A percentile compares a stretch with the other conserved stretches of the same genome.
Conservation (phyloP, 2,113 vertebrate genomes). For the Budorcas taxicolor region DNA sequence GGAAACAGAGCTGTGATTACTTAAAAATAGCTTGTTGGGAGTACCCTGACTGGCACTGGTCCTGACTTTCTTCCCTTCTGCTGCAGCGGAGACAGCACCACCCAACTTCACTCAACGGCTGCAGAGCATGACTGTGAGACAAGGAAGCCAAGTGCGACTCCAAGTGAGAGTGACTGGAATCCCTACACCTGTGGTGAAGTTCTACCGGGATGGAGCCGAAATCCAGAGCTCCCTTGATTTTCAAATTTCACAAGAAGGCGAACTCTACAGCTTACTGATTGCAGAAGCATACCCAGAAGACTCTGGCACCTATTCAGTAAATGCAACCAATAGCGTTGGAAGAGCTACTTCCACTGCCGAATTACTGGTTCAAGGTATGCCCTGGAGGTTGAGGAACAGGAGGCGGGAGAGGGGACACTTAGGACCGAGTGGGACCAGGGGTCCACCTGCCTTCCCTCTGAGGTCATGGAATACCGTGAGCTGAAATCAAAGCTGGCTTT, state of each 20-base stretch:
- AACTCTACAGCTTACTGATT: constrained; percentile 96
- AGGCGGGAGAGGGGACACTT: neutral
- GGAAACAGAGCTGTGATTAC: neutral
- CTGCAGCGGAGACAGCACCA: constrained; percentile 90
- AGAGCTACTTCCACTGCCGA: constrained; percentile 97
- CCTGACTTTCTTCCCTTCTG: neutral
- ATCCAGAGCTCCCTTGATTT: constrained; percentile 98
- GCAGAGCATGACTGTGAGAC: constrained; percentile 92
- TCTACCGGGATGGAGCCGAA: constrained; percentile 98
- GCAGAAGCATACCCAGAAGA: constrained; percentile 95
- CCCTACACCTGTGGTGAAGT: constrained; percentile 97
- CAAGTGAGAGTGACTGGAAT: constrained; percentile 95
- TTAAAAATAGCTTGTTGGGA: constrained; percentile 1
- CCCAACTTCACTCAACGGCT: constrained; percentile 95
- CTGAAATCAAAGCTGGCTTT: neutral
- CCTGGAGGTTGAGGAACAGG: neutral
- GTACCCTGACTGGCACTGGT: neutral
- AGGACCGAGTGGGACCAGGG: fast-evolving
- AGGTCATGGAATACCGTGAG: neutral
- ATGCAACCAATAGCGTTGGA: constrained; percentile 94
- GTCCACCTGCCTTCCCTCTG: fast-evolving
- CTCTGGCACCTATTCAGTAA: constrained; percentile 97
- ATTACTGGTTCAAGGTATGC: constrained; percentile 92
- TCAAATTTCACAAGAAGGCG: constrained; percentile 93
- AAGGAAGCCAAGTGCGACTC: constrained; percentile 95